Evolutionary conservation across 2,888 invertebrate species (phyloP), one percentile per base, ranked within the genome.

Genomic region (Polymixis lichenea): DNA sequence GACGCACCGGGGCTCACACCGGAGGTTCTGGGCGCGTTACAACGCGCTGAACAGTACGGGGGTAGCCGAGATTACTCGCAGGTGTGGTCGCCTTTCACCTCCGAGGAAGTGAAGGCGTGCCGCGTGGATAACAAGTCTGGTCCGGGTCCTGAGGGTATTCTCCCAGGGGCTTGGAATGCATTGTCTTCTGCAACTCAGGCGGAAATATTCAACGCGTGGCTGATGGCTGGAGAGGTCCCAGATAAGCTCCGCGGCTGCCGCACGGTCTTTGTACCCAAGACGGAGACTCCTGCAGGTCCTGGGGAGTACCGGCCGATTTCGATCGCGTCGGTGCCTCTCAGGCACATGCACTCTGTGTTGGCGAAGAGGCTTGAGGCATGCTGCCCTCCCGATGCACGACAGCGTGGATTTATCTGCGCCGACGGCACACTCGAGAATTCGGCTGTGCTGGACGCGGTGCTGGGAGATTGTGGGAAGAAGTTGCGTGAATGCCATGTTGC

Each of bases 361-460:
- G 70, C 66, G 1, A 71, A 25, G 9, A 71, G 32, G 6, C 70
- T 71, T 0, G 66, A 71, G 0, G 70, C 66, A n/a, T 38, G 66
- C 70, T 86, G 87, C 71, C 86, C 87, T 53, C 87, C 85, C 0
- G 87, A 89, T 73, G 79, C 71, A 69, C 86, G 86, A 51, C 87
- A 89, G 80, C 86, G 87, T 51, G 86, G 87, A 72, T 88, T 90
- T 68, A 84, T 86, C n/a, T 81, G 88, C 64, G 86, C 88, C 2
- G 94, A 94, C 75, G 94, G 94, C 19, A 90, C 90, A 7, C 82
- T 93, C 19, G 90, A 92, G 11, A 94, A 94, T 70, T 80, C 89
- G 43, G 77, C 90, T 3, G 92, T 84, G 75, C 86, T 80, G 83
- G 90, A 85, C 79, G 91, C 38, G 3, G 38, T 38, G 38, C 38